A percentile compares a stretch with the other conserved stretches of the same genome.
These are phyloP conservation scores for Dicrostonyx torquatus DNA, from an alignment of 2,797 vertebrate species.

Conservation along the genomic window DNA sequence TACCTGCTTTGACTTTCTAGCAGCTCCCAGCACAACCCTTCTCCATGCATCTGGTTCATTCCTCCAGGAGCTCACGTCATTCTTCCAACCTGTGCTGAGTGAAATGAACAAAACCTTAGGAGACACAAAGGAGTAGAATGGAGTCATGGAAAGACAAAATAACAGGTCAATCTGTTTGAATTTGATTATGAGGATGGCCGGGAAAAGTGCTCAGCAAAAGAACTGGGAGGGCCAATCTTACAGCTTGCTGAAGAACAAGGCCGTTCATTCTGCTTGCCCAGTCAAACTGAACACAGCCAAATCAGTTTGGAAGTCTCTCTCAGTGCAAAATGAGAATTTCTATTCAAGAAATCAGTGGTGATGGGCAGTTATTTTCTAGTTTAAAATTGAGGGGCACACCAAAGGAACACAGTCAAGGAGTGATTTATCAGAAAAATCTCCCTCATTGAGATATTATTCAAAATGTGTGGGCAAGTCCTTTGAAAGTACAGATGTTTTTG, in stretches of 20 bases:
- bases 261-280: not conserved
- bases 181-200: not conserved
- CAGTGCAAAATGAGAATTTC: not conserved
- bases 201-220: fast-evolving
- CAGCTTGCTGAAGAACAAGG: fast-evolving
- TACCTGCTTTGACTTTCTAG: fast-evolving
- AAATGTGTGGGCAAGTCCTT: not conserved
- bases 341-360: not conserved
- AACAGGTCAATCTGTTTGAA: not conserved
- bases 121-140: not conserved
- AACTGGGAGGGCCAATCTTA: fast-evolving
- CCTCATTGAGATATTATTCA: not conserved
- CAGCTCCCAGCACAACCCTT: fast-evolving
- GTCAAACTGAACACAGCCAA: not conserved
- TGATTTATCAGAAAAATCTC: not conserved
- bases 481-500: not conserved
- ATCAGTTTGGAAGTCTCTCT: not conserved
- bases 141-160: not conserved
- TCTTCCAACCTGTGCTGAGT: fast-evolving
- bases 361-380: not conserved
- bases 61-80: fast-evolving
- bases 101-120: not conserved
- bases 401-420: not conserved
- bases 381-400: not conserved
- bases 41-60: fast-evolving